Base-by-base conservation (phyloP, 2,888 invertebrate species). In the Netelia inedita region DNA sequence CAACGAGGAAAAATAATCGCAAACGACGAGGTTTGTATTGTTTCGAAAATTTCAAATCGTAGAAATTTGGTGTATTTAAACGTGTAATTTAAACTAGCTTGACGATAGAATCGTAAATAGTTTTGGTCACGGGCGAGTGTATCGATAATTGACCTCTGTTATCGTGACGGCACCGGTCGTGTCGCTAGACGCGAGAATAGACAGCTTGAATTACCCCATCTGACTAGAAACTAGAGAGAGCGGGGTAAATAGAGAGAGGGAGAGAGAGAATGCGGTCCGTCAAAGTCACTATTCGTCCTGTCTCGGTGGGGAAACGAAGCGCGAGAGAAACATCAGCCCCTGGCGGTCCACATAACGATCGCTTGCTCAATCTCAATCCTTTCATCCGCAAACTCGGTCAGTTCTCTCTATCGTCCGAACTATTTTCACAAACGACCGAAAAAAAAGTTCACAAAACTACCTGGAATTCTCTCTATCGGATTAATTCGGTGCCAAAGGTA, bases 71-170 rank as follows among this genome's bases (percentile, higher is more conserved):
- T 28, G 5, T 3, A 3, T 28, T 28, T 28, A 28, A 28, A 28
- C 3, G 28, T 5, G 28, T 28, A 6, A 16, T 43, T n/a, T 28
- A 35, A 53, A 50, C 28, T 28, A 55, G 28, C n/a, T 14, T 28
- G 21, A 53, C 53, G 9, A 28, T 21, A 28, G 53, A 53, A 28
- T n/a, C n/a, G 16, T 28, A n/a, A 10, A 69, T 53, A 55, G 53
- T 28, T 16, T 53, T 28, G 8, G 14, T 46, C 10, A 21, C 68
- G 50, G 23, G 68, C 74, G 63, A 21, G 53, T 53, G 63, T 57
- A 76, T 80, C 76, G 76, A 72, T 84, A 72, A 80, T 84, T 76
- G 80, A 63, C 8, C 59, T 68, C 63, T 35, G 46, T 53, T 61
- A 59, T 41, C 55, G 41, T 75, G 65, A 72, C 79, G 80, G 71